Base-by-base conservation (phyloP, 2,113 vertebrate species). In the Pluvianellus socialis region DNA sequence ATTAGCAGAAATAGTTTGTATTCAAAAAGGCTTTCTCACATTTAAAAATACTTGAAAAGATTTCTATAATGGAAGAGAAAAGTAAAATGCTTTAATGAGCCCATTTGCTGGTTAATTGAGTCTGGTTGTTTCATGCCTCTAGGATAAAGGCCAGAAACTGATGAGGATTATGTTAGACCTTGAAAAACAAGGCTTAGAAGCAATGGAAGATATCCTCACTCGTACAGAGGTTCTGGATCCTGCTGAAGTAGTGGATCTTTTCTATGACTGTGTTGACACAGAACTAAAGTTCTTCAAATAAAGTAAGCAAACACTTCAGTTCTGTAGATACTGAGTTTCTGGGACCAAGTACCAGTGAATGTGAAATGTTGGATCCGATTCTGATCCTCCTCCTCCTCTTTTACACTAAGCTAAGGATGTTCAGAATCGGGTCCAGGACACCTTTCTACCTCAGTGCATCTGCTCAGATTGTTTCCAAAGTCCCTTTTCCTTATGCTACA, bases 201-300 rank as follows among this genome's bases (percentile, higher is more conserved):
- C 98, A 67, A 98, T 99, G 98, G 98, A 98, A 65, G 98, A 98
- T 68, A 97, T 98, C 81, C 96, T 99, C 82, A 97, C 88, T 85
- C 97, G 97, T 88, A 94, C 97, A 17, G 97, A 94, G 19, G 94
- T 98, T 87, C 94, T 97, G 73, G 98, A 98, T 96, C 97, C 98
- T 50, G 89, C 96, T 2, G 98, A 98, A 98, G 98, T 98, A 92
- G 98, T 97, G 73, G 98, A 99, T 86, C 98, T 99, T 96, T 98
- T 99, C 97, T 99, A 98, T 97, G 98, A 99, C 96, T 99, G 98
- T 95, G 98, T 99, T 66, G 98, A 99, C 92, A 98, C 98, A 74
- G 98, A 99, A 97, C 98, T 98, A 50, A 98, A 98, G 90, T 99
- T 99, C 98, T 98, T 98, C 97, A 98, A 98, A 97, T 98, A 98